These are phyloP conservation scores for Heliconius himera DNA, from an alignment of 1,140 invertebrate genomes.

Conservation along the genomic window DNA sequence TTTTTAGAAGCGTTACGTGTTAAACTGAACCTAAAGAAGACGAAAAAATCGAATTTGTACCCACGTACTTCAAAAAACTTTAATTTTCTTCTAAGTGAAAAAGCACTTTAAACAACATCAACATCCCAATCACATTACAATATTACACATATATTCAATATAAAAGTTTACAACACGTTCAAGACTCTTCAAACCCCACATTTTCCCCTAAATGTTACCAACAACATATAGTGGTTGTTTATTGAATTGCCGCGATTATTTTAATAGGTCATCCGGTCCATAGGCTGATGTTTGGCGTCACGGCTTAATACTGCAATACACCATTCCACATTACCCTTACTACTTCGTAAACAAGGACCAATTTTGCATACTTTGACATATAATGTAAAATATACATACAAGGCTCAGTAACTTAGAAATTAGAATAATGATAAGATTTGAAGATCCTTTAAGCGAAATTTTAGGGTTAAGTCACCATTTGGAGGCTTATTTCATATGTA, in stretches of 20 bases:
- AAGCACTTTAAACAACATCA: too few species aligned
- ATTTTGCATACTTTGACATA: not conserved
- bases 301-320: slow-evolving; percentile 39
- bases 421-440: slow-evolving; percentile 68
- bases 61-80: too few species aligned
- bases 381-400: slow-evolving; percentile 33
- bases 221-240: slow-evolving; percentile 67
- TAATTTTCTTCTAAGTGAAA: too few species aligned
- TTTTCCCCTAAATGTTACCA: slow-evolving; percentile 49
- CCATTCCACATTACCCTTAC: slow-evolving; percentile 23
- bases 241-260: slow-evolving; percentile 76
- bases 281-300: slow-evolving; percentile 53
- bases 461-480: slow-evolving; percentile 45
- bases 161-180: slow-evolving; percentile 18
- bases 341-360: slow-evolving; percentile 6
- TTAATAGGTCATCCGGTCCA: slow-evolving; percentile 74
- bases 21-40: too few species aligned
- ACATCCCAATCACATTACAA: too few species aligned
- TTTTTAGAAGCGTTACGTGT: too few species aligned
- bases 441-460: slow-evolving; percentile 43
- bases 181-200: slow-evolving; percentile 41
- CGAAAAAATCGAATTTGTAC: too few species aligned
- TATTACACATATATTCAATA: too few species aligned
- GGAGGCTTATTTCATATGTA: slow-evolving; percentile 59
- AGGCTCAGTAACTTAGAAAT: slow-evolving; percentile 47